A percentile compares a stretch with the other conserved stretches of the same genome.
Evolutionary conservation across 2,113 vertebrate genomes (phyloP).

Genomic region (Petrocephalus microphthalmus): DNA sequence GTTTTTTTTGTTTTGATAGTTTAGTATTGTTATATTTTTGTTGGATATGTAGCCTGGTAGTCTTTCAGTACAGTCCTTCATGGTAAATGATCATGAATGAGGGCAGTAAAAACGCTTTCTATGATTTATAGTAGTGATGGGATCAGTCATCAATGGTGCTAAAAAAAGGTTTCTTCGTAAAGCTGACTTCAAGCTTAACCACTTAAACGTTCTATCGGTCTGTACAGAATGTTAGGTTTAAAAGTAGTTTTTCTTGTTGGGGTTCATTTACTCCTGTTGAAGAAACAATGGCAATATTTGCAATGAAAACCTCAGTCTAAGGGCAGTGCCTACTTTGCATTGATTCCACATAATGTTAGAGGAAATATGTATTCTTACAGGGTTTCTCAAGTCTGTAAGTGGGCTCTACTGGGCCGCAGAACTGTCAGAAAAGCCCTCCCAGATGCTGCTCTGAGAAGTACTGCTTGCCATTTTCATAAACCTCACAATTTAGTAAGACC

Average conservation of each 20-base stretch:
- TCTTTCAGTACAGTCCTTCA: not conserved
- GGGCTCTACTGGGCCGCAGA: not conserved
- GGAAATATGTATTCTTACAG: not conserved
- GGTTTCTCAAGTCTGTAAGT: not conserved
- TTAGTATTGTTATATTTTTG: not conserved
- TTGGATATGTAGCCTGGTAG: not conserved
- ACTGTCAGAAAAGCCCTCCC: not conserved
- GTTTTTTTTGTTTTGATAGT: not conserved
- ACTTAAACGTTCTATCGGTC: not conserved
- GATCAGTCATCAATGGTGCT: too few relatives aligned
- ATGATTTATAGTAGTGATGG: not conserved
- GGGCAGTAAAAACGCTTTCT: not conserved
- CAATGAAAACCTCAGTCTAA: not conserved
- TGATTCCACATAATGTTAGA: not conserved
- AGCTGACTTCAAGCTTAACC: not conserved
- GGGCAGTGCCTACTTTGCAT: not conserved
- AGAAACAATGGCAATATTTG: not conserved
- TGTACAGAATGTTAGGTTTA: not conserved
- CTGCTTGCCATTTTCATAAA: not conserved
- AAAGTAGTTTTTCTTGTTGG: not conserved
- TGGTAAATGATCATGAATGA: not conserved
- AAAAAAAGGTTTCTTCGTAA: too few relatives aligned
- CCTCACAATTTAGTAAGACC: not conserved
- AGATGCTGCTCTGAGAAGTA: not conserved
- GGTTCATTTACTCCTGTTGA: not conserved